A percentile compares a stretch with the other conserved stretches of the same genome.
phyloP scores from a whole-genome alignment of 2,113 vertebrate species.

The Trachemys scripta region DNA sequence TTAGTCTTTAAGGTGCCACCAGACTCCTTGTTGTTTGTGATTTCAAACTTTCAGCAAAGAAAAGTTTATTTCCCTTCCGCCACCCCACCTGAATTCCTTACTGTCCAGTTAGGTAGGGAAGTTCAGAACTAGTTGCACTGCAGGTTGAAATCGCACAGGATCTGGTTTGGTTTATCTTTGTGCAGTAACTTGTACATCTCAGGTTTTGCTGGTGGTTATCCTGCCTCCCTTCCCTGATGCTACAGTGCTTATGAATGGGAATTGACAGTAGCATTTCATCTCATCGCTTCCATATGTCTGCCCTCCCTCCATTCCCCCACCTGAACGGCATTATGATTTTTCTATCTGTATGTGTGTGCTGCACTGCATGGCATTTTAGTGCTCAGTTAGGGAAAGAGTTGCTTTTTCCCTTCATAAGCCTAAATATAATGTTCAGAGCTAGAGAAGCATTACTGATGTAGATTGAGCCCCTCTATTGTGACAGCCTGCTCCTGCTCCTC shows the following conservation, averaged over 20 bases:
- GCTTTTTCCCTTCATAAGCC: neutral
- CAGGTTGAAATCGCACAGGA: constrained; percentile 8
- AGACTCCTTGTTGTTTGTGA: too few species aligned
- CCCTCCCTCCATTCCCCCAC: neutral
- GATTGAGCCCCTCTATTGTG: neutral
- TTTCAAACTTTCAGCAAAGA: constrained; percentile 70
- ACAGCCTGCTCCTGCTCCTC: neutral
- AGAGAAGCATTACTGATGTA: neutral
- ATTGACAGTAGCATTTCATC: neutral
- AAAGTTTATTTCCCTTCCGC: constrained; percentile 60
- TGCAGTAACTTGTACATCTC: constrained; percentile 23
- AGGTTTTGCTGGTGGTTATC: constrained; percentile 38
- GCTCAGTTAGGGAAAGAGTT: neutral
- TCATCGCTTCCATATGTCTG: neutral
- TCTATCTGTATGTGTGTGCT: neutral
- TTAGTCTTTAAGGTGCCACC: too few species aligned
- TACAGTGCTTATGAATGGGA: neutral
- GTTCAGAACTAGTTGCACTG: constrained; percentile 45
- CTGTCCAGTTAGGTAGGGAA: constrained; percentile 63
- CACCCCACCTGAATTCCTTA: constrained; percentile 36
- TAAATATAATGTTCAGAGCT: neutral
- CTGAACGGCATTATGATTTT: neutral
- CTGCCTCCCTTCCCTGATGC: neutral
- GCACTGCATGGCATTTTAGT: constrained; percentile 17
- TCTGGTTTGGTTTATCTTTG: constrained; percentile 46